Evolutionary conservation across 2,113 vertebrate genomes (phyloP).

Genomic region (Alethe diademata): DNA sequence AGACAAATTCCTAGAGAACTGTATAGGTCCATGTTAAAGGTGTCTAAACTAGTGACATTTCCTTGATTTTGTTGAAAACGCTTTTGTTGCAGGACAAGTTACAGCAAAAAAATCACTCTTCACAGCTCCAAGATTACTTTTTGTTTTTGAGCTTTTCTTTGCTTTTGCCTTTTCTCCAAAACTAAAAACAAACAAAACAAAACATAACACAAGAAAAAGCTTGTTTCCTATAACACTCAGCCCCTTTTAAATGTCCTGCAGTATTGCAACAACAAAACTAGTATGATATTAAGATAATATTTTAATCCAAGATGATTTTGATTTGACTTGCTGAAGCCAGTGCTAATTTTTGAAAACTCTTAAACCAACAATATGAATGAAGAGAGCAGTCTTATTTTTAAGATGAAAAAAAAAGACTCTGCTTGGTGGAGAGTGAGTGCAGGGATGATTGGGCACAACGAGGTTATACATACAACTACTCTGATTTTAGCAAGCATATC

Average conservation of each 20-base stretch:
- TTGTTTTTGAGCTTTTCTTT: neutral
- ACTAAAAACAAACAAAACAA: neutral
- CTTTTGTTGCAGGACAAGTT: neutral
- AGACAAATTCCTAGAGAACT: neutral
- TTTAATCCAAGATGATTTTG: neutral
- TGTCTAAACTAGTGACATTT: neutral
- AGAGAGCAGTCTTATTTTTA: neutral
- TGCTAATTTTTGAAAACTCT: neutral
- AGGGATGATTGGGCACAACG: rapidly evolving
- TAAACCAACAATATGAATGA: neutral
- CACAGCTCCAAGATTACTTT: neutral
- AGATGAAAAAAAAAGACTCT: neutral
- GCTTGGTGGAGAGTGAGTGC: neutral
- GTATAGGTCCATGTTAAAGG: neutral
- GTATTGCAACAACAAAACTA: neutral
- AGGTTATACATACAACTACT: neutral
- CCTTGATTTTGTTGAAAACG: neutral
- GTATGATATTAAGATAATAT: neutral
- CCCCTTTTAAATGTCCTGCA: neutral
- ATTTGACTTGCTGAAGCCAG: neutral
- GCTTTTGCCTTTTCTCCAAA: neutral
- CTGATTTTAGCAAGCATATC: neutral
- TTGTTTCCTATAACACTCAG: neutral
- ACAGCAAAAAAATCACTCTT: neutral
- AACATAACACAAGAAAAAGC: neutral